A percentile compares a stretch with the other conserved stretches of the same genome.
Evolutionary conservation across 2,113 vertebrate species (phyloP).

Genomic region (Caranx melampygus): DNA sequence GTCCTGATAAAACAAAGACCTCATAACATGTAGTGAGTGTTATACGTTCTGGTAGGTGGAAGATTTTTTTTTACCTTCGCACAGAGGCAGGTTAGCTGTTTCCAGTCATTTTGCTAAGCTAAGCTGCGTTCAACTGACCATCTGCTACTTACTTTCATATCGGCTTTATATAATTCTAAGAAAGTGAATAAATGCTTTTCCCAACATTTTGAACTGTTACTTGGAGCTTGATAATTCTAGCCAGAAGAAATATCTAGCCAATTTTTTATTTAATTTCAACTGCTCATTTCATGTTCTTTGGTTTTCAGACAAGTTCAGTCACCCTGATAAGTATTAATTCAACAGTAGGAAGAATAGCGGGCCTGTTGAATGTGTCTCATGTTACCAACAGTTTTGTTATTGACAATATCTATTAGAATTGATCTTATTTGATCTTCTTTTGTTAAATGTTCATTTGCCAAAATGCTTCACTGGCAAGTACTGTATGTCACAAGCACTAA

Average conservation of each 20-base stretch:
- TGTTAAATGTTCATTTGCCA: constrained; percentile 19
- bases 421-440: constrained; percentile 22
- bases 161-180: neutral
- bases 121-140: neutral
- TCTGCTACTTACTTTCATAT: too few relatives aligned
- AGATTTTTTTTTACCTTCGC: neutral
- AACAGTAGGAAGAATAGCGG: constrained; percentile 10
- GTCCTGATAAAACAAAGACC: neutral
- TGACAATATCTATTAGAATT: constrained; percentile 25
- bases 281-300: constrained; percentile 14
- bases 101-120: neutral
- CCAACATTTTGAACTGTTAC: neutral
- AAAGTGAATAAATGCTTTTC: neutral
- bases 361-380: constrained; percentile 9
- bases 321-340: constrained; percentile 5
- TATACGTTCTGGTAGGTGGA: neutral
- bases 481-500: constrained; percentile 28
- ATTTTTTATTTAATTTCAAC: neutral
- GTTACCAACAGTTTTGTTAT: constrained; percentile 8
- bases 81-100: neutral
- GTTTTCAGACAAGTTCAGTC: neutral
- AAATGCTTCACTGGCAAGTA: constrained; percentile 20
- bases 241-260: neutral
- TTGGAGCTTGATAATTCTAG: neutral
- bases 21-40: neutral